These are phyloP conservation scores for Steatornis caripensis DNA, from an alignment of 2,113 vertebrate genomes.

Conservation along the genomic window DNA sequence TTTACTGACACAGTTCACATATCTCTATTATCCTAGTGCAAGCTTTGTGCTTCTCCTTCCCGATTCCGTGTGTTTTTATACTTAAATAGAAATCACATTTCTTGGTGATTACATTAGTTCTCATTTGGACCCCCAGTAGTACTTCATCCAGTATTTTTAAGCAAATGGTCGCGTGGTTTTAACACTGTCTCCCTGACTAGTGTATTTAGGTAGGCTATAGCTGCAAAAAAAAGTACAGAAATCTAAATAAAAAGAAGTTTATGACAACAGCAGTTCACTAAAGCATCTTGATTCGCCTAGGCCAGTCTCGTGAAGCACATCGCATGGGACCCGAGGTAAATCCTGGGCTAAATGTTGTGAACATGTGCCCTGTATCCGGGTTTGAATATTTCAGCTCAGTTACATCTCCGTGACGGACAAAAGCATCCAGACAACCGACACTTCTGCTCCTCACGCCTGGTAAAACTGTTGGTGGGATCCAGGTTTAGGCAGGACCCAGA, in stretches of 20 bases:
- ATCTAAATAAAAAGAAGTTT: not conserved
- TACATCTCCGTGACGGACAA: not conserved
- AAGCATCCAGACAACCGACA: not conserved
- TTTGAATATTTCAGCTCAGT: not conserved
- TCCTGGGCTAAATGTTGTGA: not conserved
- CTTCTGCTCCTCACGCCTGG: not conserved
- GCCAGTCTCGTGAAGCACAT: not conserved
- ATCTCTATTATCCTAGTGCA: constrained; percentile 1
- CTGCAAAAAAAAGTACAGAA: not conserved
- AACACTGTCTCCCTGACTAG: not conserved
- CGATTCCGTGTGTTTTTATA: not conserved
- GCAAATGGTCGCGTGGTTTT: not conserved
- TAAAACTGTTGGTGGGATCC: not conserved
- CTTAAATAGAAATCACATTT: not conserved
- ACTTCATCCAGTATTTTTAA: not conserved
- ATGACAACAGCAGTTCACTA: not conserved
- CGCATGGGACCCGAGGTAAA: not conserved
- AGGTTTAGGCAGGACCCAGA: not conserved
- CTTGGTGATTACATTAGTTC: not conserved
- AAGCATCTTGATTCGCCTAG: not conserved
- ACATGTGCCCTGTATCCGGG: not conserved
- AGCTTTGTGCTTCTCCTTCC: not conserved
- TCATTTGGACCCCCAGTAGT: not conserved
- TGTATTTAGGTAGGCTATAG: not conserved
- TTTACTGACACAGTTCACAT: too few species aligned